Conservation (phyloP, 2,888 invertebrate genomes). For the Allophyes oxyacanthae region DNA sequence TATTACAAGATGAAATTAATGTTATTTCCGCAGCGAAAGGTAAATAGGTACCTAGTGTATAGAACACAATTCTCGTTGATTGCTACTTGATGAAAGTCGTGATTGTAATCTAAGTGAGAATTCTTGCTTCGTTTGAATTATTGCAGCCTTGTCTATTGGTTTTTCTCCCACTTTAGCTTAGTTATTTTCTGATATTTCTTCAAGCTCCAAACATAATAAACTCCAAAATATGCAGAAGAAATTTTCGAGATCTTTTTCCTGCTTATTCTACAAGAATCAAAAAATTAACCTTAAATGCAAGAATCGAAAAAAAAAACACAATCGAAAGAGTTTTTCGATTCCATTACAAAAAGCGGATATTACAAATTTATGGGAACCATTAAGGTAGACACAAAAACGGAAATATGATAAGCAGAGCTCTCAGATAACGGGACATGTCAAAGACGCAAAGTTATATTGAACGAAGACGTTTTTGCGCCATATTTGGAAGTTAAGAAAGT, state of each 20-base stretch:
- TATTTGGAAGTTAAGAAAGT: slow-evolving; percentile 21
- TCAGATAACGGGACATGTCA: slow-evolving; percentile 77
- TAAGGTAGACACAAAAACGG: slow-evolving; percentile 81
- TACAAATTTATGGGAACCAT: slow-evolving; percentile 86
- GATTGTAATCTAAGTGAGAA: slow-evolving; percentile 22
- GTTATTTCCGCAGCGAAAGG: slow-evolving; percentile 32
- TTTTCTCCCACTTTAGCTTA: not conserved
- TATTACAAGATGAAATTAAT: slow-evolving; percentile 40
- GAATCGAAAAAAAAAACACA: slow-evolving; percentile 11
- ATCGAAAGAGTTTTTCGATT: slow-evolving; percentile 47
- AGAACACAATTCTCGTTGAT: slow-evolving; percentile 21
- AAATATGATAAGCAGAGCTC: slow-evolving; percentile 60
- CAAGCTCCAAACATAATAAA: not conserved
- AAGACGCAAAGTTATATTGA: slow-evolving; percentile 59
- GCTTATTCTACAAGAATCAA: not conserved
- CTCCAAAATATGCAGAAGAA: too few relatives aligned
- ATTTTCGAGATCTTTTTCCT: not conserved
- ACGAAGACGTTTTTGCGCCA: slow-evolving; percentile 41
- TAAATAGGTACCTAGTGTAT: slow-evolving; percentile 1
- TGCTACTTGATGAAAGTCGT: slow-evolving; percentile 26
- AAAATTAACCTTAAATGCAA: slow-evolving; percentile 2
- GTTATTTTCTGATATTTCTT: not conserved
- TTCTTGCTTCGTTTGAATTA: slow-evolving; percentile 4
- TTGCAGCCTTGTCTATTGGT: not conserved
- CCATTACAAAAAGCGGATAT: slow-evolving; percentile 72